A percentile compares a stretch with the other conserved stretches of the same genome.
Conservation (phyloP, 2,797 vertebrate species). For the Lithobates sylvaticus region DNA sequence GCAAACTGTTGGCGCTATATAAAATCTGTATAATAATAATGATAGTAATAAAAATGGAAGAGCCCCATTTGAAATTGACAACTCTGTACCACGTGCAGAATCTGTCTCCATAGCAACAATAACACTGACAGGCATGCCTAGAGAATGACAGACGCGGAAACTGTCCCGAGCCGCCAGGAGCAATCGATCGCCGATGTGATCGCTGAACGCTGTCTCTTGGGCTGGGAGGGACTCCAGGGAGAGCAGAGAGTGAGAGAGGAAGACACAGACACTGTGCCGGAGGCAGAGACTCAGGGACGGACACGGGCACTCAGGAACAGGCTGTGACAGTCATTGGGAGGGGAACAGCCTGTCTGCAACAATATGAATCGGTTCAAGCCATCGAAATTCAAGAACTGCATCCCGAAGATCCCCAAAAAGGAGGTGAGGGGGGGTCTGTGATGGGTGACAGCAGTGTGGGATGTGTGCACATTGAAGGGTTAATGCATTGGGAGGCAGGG, state of each 20-base stretch:
- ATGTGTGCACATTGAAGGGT: slow-evolving; percentile 7
- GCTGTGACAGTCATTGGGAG: background rate
- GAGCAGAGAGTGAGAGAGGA: slow-evolving; percentile 31
- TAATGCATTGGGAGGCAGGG: background rate
- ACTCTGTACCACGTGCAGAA: too few relatives aligned
- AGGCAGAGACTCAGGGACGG: slow-evolving; percentile 7
- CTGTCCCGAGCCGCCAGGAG: background rate
- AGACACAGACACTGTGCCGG: background rate
- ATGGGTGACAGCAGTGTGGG: background rate
- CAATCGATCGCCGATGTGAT: slow-evolving; percentile 37
- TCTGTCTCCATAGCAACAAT: too few relatives aligned
- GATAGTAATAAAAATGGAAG: too few relatives aligned
- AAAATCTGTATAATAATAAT: too few relatives aligned
- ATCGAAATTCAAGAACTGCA: slow-evolving; percentile 93
- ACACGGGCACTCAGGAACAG: background rate
- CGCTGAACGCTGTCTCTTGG: slow-evolving; percentile 21
- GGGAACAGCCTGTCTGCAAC: slow-evolving; percentile 54
- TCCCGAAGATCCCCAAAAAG: slow-evolving; percentile 85
- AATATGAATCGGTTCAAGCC: slow-evolving; percentile 92
- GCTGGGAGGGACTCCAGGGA: slow-evolving; percentile 14
- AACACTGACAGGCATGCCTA: background rate
- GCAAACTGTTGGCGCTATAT: too few relatives aligned
- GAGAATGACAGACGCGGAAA: background rate
- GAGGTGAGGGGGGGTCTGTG: slow-evolving; percentile 80
- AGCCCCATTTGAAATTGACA: too few relatives aligned